Conservation (phyloP, 1,140 invertebrate species). For the Zeugodacus cucurbitae region DNA sequence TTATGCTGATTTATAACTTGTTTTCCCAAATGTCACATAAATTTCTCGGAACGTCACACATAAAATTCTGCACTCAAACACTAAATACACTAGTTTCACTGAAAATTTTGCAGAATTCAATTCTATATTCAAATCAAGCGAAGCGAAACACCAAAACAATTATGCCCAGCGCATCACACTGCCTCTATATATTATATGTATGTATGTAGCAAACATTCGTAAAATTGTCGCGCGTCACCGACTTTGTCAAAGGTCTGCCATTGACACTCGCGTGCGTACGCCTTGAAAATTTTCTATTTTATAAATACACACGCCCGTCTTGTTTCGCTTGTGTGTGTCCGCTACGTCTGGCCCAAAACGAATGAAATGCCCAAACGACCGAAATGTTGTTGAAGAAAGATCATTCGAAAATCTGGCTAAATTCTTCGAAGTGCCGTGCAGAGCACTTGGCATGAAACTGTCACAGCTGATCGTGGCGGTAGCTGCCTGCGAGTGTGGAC, state of each 20-base stretch:
- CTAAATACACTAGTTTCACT: neutral
- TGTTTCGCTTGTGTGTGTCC: neutral
- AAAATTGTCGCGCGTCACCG: neutral
- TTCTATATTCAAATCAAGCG: neutral
- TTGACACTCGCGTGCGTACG: conserved; percentile 10
- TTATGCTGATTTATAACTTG: neutral
- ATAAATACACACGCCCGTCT: neutral
- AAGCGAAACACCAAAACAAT: neutral
- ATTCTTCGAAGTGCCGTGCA: neutral
- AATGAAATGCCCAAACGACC: neutral
- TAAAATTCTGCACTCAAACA: neutral
- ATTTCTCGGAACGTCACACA: neutral
- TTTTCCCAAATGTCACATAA: neutral
- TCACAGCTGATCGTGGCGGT: conserved; percentile 21
- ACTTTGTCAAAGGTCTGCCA: conserved; percentile 24
- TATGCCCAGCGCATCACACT: neutral
- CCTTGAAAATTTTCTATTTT: conserved; percentile 31
- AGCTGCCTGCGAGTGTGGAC: neutral
- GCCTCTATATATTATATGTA: neutral
- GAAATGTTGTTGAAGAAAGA: neutral
- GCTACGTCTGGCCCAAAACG: neutral
- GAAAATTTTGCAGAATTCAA: neutral
- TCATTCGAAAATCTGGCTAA: neutral
- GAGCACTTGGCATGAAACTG: conserved; percentile 1
- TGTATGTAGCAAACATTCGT: neutral